A percentile compares a stretch with the other conserved stretches of the same genome.
These are phyloP conservation scores for Ophioninae sp. DNA, from an alignment of 2,888 invertebrate genomes.

Conservation along the genomic window DNA sequence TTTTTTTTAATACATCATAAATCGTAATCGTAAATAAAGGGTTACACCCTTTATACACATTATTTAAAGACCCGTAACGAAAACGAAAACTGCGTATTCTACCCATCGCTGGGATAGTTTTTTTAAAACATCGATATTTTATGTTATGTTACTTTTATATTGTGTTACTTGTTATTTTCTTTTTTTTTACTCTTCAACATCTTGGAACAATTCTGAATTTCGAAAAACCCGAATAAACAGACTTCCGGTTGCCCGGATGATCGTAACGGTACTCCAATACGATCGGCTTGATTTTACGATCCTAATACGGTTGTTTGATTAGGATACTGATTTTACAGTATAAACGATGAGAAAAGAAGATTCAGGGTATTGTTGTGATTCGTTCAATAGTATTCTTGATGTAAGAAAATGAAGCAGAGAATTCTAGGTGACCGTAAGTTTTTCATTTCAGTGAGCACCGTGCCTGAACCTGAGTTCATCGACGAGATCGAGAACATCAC, in stretches of 20 bases:
- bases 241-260: background rate
- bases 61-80: too few relatives aligned
- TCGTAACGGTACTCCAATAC: background rate
- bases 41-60: too few relatives aligned
- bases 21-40: too few relatives aligned
- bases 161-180: too few relatives aligned
- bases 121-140: too few relatives aligned
- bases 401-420: background rate
- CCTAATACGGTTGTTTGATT: too few relatives aligned
- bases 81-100: too few relatives aligned
- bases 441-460: conserved; percentile 86
- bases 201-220: conserved; percentile 14
- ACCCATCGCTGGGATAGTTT: too few relatives aligned
- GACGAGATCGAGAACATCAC: conserved; percentile 95
- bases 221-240: conserved; percentile 22
- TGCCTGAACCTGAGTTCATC: conserved; percentile 93
- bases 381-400: background rate
- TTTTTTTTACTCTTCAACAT: conserved; percentile 7
- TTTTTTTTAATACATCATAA: too few relatives aligned
- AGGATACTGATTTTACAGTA: background rate
- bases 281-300: background rate
- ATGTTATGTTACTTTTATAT: too few relatives aligned
- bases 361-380: background rate
- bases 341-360: background rate
- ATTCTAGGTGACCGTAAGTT: conserved; percentile 32